Conservation (phyloP, 2,888 invertebrate species). For the Stictocephala bisonia region DNA sequence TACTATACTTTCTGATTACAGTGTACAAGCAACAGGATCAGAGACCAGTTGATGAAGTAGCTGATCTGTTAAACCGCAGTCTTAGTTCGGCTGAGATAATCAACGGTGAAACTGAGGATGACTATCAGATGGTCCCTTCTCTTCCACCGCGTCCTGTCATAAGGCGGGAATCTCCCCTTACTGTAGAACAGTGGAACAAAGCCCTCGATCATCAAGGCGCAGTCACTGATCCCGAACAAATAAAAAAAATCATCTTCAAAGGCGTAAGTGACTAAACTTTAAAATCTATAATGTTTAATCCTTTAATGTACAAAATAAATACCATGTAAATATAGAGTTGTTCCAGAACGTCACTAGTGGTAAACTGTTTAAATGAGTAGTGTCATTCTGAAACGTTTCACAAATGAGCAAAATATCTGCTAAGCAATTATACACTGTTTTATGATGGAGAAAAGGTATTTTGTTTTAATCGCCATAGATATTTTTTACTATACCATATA, state of each 20-base stretch:
- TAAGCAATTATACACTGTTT: too few relatives aligned
- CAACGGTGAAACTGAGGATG: slow-evolving; percentile 68
- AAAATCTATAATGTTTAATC: too few relatives aligned
- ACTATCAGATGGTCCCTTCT: slow-evolving; percentile 74
- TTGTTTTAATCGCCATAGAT: too few relatives aligned
- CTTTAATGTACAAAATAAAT: neutral
- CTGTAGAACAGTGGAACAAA: slow-evolving; percentile 83
- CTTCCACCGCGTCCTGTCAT: slow-evolving; percentile 77
- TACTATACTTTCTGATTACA: too few relatives aligned
- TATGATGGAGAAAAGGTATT: too few relatives aligned
- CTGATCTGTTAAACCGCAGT: slow-evolving; percentile 53
- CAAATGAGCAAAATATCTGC: too few relatives aligned
- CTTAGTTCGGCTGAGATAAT: slow-evolving; percentile 47
- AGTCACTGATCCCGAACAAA: slow-evolving; percentile 79
- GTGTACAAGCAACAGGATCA: slow-evolving; percentile 58
- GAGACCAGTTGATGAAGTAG: slow-evolving; percentile 57
- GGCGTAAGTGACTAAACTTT: slow-evolving; percentile 80
- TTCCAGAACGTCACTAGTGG: too few relatives aligned
- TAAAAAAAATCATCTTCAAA: slow-evolving; percentile 89
- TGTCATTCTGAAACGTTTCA: too few relatives aligned
- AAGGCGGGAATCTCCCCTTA: slow-evolving; percentile 78
- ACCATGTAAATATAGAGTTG: neutral
- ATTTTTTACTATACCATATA: too few relatives aligned
- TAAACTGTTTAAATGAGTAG: too few relatives aligned
- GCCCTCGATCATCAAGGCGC: slow-evolving; percentile 84